These are phyloP conservation scores for Hydractinia symbiolongicarpus DNA, from an alignment of 30 jellyfish, hydroid and myxozoan species.

Conservation along the genomic window DNA sequence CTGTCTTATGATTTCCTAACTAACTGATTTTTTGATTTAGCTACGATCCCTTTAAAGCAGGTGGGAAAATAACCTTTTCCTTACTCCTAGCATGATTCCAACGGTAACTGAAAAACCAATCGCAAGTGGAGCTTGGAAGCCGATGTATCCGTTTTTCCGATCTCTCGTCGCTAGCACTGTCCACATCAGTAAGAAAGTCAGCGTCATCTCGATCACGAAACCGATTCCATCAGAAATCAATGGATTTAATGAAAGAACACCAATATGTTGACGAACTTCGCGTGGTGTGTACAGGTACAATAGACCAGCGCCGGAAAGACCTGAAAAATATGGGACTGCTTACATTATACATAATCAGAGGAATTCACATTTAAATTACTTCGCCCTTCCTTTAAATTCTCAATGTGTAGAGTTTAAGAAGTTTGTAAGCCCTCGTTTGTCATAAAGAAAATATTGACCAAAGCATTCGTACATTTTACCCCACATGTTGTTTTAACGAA, in stretches of 20 bases:
- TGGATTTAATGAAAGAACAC: background rate
- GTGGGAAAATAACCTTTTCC: background rate
- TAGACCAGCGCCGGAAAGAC: slow-evolving; percentile 23
- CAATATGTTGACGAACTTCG: slow-evolving; percentile 7
- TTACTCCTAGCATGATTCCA: slow-evolving; percentile 11
- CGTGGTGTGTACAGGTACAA: slow-evolving; percentile 17
- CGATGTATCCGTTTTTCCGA: background rate
- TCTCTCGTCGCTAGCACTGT: background rate
- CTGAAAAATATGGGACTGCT: background rate
- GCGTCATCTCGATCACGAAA: slow-evolving; percentile 11
- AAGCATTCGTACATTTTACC: too few species aligned
- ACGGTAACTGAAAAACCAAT: slow-evolving; percentile 19
- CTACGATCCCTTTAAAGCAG: too few species aligned
- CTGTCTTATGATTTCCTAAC: too few species aligned
- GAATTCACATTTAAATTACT: background rate
- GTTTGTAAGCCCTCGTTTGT: too few species aligned
- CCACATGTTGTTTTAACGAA: too few species aligned
- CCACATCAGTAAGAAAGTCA: slow-evolving; percentile 2
- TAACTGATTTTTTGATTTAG: too few species aligned
- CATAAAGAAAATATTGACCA: too few species aligned
- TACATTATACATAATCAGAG: background rate
- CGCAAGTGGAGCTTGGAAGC: background rate
- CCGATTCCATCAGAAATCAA: slow-evolving; percentile 7
- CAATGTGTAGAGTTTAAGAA: background rate
- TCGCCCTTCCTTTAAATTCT: background rate